Percentiles rank a stretch among this genome's conserved stretches.
Evolutionary conservation across 2,797 vertebrate species (phyloP).

Genomic region (Orestias chungarensis): DNA sequence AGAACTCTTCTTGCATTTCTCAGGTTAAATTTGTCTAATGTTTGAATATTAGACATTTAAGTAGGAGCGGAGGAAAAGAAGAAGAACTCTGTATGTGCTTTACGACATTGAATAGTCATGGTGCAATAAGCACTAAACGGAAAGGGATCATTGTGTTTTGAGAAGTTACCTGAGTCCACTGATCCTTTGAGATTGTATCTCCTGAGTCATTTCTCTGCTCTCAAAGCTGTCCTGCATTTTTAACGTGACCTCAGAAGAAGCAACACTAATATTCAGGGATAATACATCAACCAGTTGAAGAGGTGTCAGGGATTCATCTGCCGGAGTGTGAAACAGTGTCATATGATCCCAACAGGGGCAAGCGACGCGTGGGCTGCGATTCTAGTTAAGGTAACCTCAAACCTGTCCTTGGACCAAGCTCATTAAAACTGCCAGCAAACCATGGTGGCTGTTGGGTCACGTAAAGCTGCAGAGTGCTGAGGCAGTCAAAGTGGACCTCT

Average conservation of each 20-base stretch:
- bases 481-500: conserved; percentile 46
- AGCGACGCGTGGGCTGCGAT: conserved; percentile 65
- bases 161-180: conserved; percentile 26
- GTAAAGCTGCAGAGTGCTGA: conserved; percentile 70
- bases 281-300: conserved; percentile 17
- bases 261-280: conserved; percentile 34
- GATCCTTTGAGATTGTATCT: conserved; percentile 41
- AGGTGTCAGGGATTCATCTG: conserved; percentile 14
- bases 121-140: conserved; percentile 8
- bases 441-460: conserved; percentile 72
- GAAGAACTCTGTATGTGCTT: not conserved
- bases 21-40: no score
- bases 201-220: conserved; percentile 19
- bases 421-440: conserved; percentile 82
- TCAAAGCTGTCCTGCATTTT: conserved; percentile 24
- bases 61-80: not conserved
- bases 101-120: not conserved
- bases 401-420: conserved; percentile 66
- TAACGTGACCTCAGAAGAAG: conserved; percentile 15
- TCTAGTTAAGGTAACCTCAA: conserved; percentile 67
- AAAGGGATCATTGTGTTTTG: conserved; percentile 8
- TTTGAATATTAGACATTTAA: not conserved
- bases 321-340: conserved; percentile 43
- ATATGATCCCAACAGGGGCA: conserved; percentile 64
- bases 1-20: no score